A percentile compares a stretch with the other conserved stretches of the same genome.
phyloP scores from a whole-genome alignment of 2,113 vertebrate genomes.

The Rattus rattus region DNA sequence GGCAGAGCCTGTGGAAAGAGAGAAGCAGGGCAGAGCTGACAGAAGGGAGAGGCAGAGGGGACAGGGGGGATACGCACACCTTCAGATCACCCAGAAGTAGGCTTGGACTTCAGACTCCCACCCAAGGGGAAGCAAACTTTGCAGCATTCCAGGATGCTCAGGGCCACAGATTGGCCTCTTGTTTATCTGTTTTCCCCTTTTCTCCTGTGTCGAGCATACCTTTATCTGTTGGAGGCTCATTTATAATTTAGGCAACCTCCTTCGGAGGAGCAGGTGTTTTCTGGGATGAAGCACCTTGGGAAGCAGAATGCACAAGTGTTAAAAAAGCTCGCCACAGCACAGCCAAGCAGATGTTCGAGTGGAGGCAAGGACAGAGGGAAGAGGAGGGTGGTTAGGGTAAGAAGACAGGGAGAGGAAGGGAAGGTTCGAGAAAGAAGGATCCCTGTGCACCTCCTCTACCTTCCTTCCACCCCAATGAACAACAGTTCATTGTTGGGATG shows the following conservation, averaged over 20 bases:
- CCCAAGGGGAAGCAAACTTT: not conserved
- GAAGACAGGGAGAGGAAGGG: not conserved
- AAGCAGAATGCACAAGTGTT: slow-evolving; percentile 33
- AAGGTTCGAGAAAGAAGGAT: not conserved
- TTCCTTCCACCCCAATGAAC: not conserved
- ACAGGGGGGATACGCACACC: not conserved
- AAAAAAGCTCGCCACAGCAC: slow-evolving; percentile 13
- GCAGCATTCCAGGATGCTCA: not conserved
- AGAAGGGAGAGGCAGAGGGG: not conserved
- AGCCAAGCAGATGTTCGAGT: not conserved
- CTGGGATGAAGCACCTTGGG: slow-evolving; percentile 62
- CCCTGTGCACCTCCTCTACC: not conserved
- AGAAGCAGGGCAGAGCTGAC: not conserved
- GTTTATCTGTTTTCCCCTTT: slow-evolving; percentile 42
- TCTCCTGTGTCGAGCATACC: slow-evolving; percentile 11
- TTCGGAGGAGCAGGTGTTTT: slow-evolving; percentile 75
- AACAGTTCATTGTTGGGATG: not conserved
- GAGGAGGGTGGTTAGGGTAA: not conserved
- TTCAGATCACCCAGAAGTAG: not conserved
- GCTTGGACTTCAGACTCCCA: not conserved
- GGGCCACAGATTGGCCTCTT: not conserved
- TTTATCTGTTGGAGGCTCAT: slow-evolving; percentile 42
- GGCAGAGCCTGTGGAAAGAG: not conserved
- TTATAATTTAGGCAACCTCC: slow-evolving; percentile 66
- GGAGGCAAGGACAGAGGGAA: slow-evolving; percentile 41